These are phyloP conservation scores for Pelodytes ibericus DNA, from an alignment of 2,797 vertebrate genomes.

Conservation along the genomic window DNA sequence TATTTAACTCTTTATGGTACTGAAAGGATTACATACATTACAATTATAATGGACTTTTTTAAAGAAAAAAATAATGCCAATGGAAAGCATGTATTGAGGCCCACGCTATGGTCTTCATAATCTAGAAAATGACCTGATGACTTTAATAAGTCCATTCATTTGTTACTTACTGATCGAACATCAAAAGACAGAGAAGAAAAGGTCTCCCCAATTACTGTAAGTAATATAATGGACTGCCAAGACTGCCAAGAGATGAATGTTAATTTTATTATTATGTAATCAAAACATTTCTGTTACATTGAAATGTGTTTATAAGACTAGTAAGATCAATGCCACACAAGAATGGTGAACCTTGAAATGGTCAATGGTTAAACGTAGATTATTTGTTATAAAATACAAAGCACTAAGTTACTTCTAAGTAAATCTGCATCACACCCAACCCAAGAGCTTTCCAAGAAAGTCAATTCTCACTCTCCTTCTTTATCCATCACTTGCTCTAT, in stretches of 20 bases:
- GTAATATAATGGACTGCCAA: constrained; percentile 11
- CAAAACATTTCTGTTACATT: background rate
- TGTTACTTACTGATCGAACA: constrained; percentile 11
- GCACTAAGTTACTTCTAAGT: too few species aligned
- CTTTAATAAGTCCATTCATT: constrained; percentile 25
- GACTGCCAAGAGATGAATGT: background rate
- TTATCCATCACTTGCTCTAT: too few species aligned
- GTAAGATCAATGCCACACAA: background rate
- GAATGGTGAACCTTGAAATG: background rate
- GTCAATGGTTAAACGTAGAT: background rate
- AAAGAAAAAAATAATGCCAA: too few species aligned
- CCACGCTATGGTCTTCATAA: background rate
- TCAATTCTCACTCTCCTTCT: too few species aligned
- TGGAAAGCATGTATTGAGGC: too few species aligned
- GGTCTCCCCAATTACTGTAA: constrained; percentile 37
- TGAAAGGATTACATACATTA: too few species aligned
- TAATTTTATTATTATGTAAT: constrained; percentile 28
- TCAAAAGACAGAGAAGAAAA: constrained; percentile 4
- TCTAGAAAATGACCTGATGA: background rate
- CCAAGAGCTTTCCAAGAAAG: too few species aligned
- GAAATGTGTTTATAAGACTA: background rate
- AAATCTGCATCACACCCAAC: too few species aligned
- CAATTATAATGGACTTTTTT: too few species aligned
- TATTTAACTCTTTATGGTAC: too few species aligned
- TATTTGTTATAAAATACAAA: background rate